These are phyloP conservation scores for Anarhynchus alexandrinus DNA, from an alignment of 2,113 vertebrate genomes.

Conservation along the genomic window DNA sequence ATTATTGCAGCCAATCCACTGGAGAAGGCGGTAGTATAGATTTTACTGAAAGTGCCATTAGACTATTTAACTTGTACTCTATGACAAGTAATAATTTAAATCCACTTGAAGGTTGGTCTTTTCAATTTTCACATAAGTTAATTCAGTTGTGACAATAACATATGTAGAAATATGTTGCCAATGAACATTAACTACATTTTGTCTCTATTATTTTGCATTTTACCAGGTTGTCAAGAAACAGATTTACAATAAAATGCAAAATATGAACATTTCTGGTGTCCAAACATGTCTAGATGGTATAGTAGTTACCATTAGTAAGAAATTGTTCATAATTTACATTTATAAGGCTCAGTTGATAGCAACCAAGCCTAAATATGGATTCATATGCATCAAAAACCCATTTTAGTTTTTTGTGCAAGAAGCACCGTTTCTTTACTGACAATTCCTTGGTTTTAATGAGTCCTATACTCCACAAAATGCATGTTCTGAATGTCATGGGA, in stretches of 20 bases:
- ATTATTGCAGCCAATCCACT: background rate
- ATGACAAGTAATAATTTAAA: background rate
- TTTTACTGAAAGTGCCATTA: background rate
- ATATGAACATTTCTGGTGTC: background rate
- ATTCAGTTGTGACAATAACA: constrained; percentile 3
- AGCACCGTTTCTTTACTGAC: background rate
- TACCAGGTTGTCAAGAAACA: constrained; percentile 23
- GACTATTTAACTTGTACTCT: background rate
- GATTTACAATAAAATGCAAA: background rate
- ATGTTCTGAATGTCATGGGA: background rate
- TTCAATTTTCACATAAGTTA: background rate
- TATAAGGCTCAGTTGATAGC: background rate
- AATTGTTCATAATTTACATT: background rate
- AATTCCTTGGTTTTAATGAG: background rate
- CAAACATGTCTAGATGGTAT: background rate
- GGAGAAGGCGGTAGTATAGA: background rate
- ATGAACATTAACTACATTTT: background rate
- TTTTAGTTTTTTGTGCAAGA: background rate
- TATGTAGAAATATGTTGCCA: background rate
- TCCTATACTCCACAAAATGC: background rate
- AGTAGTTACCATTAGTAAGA: background rate
- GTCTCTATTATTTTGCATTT: background rate
- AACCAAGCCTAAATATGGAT: background rate
- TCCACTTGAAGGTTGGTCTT: background rate
- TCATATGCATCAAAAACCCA: background rate